Evolutionary conservation across 2,888 invertebrate species (phyloP).

Genomic region (Argyra leucocephala): DNA sequence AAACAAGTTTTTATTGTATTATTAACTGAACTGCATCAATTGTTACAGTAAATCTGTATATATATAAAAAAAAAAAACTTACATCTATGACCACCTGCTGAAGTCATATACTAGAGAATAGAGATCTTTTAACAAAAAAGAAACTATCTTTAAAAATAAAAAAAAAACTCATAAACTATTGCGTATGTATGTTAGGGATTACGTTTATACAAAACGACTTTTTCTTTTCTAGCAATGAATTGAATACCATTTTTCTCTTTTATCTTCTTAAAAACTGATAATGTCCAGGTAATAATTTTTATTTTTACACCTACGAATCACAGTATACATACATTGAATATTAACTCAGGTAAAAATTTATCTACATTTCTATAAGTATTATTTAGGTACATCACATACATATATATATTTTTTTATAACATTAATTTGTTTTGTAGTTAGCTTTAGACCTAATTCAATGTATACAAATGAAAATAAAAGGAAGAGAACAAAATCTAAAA

Average conservation of each 20-base stretch:
- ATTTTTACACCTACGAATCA: slow-evolving; percentile 1
- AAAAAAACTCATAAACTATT: neutral
- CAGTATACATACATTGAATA: neutral
- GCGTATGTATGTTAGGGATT: neutral
- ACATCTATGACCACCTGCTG: neutral
- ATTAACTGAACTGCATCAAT: neutral
- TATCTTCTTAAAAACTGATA: neutral
- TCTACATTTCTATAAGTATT: no score
- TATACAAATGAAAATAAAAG: no score
- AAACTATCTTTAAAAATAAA: neutral
- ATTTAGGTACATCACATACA: no score
- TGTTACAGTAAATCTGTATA: neutral
- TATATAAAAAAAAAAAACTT: neutral
- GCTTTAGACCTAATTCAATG: no score
- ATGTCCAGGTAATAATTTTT: neutral
- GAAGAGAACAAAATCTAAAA: no score
- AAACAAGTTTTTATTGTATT: neutral
- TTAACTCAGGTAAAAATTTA: neutral
- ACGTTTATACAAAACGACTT: no score
- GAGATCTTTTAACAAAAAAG: neutral
- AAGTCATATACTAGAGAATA: neutral
- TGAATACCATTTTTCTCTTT: neutral
- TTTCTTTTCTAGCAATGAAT: neutral
- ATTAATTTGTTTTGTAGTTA: no score
- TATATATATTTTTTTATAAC: no score